Evolutionary conservation across 2,797 vertebrate species (phyloP), one percentile per base, ranked within the genome.

Genomic region (Crenuchus spilurus): DNA sequence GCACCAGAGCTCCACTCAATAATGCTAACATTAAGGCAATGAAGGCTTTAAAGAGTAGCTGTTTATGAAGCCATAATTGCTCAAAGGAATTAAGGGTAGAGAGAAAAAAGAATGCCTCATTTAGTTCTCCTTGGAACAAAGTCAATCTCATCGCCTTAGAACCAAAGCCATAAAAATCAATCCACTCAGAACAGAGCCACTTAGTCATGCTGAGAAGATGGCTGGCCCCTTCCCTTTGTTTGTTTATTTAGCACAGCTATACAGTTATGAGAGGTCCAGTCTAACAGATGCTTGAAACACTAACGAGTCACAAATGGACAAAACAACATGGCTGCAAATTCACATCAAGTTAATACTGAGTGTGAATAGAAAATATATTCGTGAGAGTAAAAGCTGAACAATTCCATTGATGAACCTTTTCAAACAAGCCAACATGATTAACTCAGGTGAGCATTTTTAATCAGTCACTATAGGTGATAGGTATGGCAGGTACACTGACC

Each of bases 111-210:
- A 57, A 30, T 51, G 24, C 18, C 46, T 60, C 75, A 52, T 67
- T 62, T 68, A 33, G n/a, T 63, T 64, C n/a, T 75, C 54, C 49
- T 68, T 76, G 69, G 68, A 75, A 68, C 44, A 74, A 75, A 62
- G 63, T 70, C 58, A 48, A 71, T 65, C 67, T 67, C 54, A 55
- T 62, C 51, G 68, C 52, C 54, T 70, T 26, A 61, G 18, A 72
- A 65, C 6, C 22, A 18, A 54, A 75, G 48, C 60, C 61, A 52
- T 71, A 30, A 64, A 76, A 76, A 70, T 76, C 67, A 70, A 76
- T 76, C 18, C 37, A 9, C 46, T 49, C 51, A 10, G 5, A 41
- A 49, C 42, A 42, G 41, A 33, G 14, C 46, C 44, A 46, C 44
- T 74, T 49, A 39, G 58, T 44, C 51, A n/a, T 35, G 52, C 44